Percentiles rank a stretch among this genome's conserved stretches.
Evolutionary conservation across 2,113 vertebrate genomes (phyloP).

Genomic region (Orycteropus afer): DNA sequence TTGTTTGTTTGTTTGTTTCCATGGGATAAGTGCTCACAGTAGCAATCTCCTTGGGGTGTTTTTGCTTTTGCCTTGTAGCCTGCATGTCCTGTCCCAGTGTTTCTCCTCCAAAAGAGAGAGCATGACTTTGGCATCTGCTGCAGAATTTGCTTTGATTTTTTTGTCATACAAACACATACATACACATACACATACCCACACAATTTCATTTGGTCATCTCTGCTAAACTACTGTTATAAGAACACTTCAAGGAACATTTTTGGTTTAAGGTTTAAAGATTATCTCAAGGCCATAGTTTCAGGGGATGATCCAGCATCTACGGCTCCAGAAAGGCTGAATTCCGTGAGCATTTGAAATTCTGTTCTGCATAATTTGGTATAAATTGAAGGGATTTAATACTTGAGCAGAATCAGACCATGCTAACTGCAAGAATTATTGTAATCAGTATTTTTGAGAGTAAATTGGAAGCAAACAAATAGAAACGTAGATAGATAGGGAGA

Average conservation of each 20-base stretch:
- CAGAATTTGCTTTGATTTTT: conserved; percentile 33
- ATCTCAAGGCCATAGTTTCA: neutral
- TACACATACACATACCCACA: too few relatives aligned
- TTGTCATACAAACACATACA: too few relatives aligned
- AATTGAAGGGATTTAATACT: conserved; percentile 1
- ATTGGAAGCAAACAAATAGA: neutral
- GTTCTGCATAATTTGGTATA: neutral
- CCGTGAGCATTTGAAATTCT: neutral
- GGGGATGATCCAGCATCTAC: neutral
- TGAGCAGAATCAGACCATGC: neutral
- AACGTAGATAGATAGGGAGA: neutral
- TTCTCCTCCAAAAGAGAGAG: neutral
- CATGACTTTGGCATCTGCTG: conserved; percentile 39
- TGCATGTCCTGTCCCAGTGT: neutral
- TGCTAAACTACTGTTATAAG: too few relatives aligned
- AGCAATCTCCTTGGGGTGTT: conserved; percentile 56
- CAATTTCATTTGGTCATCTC: too few relatives aligned
- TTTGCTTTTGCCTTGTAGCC: conserved; percentile 66
- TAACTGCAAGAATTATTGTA: neutral
- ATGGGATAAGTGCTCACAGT: conserved; percentile 52
- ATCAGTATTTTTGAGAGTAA: neutral
- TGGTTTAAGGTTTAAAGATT: neutral
- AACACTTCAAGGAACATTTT: neutral
- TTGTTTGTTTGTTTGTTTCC: conserved; percentile 51
- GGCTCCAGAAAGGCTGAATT: neutral